These are phyloP conservation scores for Hymenopus coronatus DNA, from an alignment of 2,888 invertebrate species.

Conservation along the genomic window DNA sequence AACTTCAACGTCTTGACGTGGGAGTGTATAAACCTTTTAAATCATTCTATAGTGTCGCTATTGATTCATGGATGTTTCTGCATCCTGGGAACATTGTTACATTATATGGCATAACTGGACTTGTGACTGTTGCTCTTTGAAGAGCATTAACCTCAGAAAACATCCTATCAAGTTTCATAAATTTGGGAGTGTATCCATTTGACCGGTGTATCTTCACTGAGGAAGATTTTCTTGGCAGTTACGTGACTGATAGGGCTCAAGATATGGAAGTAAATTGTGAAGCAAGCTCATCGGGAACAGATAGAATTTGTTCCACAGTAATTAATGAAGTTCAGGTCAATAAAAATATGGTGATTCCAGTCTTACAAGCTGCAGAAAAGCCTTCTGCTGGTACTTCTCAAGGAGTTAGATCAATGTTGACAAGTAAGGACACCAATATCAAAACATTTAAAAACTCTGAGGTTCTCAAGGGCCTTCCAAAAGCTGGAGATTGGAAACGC, in stretches of 20 bases:
- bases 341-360: too few species aligned
- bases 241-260: constrained; percentile 37
- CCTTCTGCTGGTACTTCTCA: too few species aligned
- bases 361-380: too few species aligned
- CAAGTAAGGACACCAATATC: too few species aligned
- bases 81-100: too few species aligned
- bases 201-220: constrained; percentile 41
- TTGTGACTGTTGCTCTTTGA: constrained; percentile 41
- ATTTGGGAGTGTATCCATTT: constrained; percentile 42
- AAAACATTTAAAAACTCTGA: too few species aligned
- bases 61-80: constrained; percentile 40
- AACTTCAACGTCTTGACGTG: constrained; percentile 37
- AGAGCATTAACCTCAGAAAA: constrained; percentile 42
- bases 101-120: constrained; percentile 44
- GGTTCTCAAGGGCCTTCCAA: too few species aligned
- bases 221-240: constrained; percentile 39
- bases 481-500: too few species aligned
- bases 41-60: constrained; percentile 21
- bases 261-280: background rate
- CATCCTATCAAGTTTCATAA: constrained; percentile 41
- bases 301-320: too few species aligned
- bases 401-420: too few species aligned
- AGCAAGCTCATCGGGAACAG: too few species aligned
- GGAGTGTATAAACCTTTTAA: constrained; percentile 39
- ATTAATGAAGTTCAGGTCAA: too few species aligned